Conservation (phyloP, 2,113 vertebrate genomes). For the Sylvietta virens region DNA sequence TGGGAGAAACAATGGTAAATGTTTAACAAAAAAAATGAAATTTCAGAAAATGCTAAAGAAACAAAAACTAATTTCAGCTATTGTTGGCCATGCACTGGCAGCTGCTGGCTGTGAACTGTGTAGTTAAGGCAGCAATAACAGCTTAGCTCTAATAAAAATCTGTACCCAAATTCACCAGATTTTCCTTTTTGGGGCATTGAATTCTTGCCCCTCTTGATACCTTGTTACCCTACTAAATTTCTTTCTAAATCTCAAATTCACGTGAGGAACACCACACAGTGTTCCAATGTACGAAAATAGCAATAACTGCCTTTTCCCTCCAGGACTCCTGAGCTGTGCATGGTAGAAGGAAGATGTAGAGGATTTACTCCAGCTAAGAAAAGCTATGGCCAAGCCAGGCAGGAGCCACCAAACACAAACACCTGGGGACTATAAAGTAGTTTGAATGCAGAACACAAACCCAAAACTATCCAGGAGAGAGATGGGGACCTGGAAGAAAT, state of each 20-base stretch:
- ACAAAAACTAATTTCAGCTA: neutral
- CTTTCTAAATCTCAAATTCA: neutral
- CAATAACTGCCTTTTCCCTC: neutral
- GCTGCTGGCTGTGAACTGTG: neutral
- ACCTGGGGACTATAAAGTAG: neutral
- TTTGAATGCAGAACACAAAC: neutral
- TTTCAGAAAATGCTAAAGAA: neutral
- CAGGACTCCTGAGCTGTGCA: neutral
- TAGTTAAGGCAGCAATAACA: neutral
- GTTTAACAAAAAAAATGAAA: neutral
- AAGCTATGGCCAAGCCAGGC: neutral
- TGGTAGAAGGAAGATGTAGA: neutral
- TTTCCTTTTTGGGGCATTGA: neutral
- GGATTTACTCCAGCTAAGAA: neutral
- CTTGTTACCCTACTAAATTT: neutral
- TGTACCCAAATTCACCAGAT: neutral
- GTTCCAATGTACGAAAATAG: neutral
- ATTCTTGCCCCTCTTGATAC: accelerated
- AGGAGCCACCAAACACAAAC: neutral
- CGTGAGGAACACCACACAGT: neutral
- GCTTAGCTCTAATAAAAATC: neutral
- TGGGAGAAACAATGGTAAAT: neutral
- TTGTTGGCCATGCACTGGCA: neutral
- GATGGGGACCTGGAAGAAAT: too few relatives aligned
- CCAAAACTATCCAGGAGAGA: accelerated